Conservation (phyloP, 2,113 vertebrate genomes). For the Hippocampus zosterae region DNA sequence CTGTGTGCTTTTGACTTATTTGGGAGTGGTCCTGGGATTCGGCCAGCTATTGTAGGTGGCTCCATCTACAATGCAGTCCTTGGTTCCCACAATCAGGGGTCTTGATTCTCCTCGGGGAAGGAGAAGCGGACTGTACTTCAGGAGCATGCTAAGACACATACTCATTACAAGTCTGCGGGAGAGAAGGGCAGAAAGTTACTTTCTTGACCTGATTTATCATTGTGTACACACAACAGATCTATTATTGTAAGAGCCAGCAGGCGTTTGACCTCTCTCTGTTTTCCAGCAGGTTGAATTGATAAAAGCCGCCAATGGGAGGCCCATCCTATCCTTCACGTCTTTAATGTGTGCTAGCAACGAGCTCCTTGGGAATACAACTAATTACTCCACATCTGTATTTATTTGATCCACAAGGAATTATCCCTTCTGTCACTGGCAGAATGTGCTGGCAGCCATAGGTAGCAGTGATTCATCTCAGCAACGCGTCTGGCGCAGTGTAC, state of each 20-base stretch:
- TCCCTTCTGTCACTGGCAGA: conserved; percentile 97
- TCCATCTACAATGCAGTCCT: not conserved
- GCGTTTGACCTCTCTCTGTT: conserved; percentile 94
- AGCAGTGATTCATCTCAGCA: conserved; percentile 93
- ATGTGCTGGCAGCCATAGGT: conserved; percentile 88
- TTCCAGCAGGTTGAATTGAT: conserved; percentile 96
- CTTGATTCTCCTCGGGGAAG: conserved; percentile 75
- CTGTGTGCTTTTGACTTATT: not conserved
- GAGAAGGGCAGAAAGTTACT: conserved; percentile 19
- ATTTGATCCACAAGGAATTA: conserved; percentile 98
- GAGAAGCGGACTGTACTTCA: conserved; percentile 79
- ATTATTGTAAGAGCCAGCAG: conserved; percentile 89
- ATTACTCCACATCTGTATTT: conserved; percentile 99
- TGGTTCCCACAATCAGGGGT: not conserved
- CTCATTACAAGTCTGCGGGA: conserved; percentile 76
- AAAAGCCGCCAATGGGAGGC: conserved; percentile 93
- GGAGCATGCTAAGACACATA: conserved; percentile 77
- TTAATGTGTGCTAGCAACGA: conserved; percentile 89
- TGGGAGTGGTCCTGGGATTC: too few species aligned
- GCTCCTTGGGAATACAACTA: conserved; percentile 99
- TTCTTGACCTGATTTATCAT: conserved; percentile 79
- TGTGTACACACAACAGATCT: conserved; percentile 81
- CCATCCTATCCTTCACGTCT: conserved; percentile 90
- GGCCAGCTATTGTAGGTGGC: too few species aligned
- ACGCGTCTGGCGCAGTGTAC: conserved; percentile 89